Evolutionary conservation across 2,888 invertebrate species (phyloP), one percentile per base, ranked within the genome.

Genomic region (Euclidia mi): DNA sequence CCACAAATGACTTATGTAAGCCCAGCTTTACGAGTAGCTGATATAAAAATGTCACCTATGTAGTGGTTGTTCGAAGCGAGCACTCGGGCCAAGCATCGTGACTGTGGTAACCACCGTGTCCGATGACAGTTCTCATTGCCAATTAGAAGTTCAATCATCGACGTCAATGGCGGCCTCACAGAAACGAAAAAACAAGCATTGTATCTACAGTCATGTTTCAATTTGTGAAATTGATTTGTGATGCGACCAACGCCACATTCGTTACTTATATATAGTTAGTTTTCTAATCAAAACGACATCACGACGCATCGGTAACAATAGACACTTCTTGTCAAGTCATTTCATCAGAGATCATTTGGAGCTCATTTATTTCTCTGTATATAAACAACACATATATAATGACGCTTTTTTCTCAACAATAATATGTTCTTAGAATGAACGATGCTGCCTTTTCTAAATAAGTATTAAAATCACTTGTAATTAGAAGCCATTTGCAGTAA

Each of bases 111-210:
- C 50, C 57, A 75, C 73, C 86, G 84, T 83, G 78, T 78, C 82
- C 77, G 84, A 85, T 79, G 87, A 79, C 84, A 84, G 78, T 76
- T 79, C 81, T 85, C 78, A 75, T 69, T 80, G 84, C 80, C 90
- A 91, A 91, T 92, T 92, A 89, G 79, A 86, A 88, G 92, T 90
- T 92, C 92, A 91, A 81, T 92, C 89, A 90, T 90, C 90, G 82
- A 68, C 80, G 72, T 71, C 79, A 82, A 76, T 74, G 77, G 78
- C 71, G 77, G 76, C 78, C 76, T 70, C 62, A 63, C 65, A 70
- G 71, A 65, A 70, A 45, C 56, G 65, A 78, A 83, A 86, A 87
- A 86, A 85, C 81, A 74, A 76, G 56, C 71, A 68, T 77, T 79
- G 72, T 75, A 69, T 45, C 75, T 70, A 66, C 79, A 82, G 83